Evolutionary conservation across 2,797 vertebrate genomes (phyloP).

Genomic region (Paedocypris micromegethes): DNA sequence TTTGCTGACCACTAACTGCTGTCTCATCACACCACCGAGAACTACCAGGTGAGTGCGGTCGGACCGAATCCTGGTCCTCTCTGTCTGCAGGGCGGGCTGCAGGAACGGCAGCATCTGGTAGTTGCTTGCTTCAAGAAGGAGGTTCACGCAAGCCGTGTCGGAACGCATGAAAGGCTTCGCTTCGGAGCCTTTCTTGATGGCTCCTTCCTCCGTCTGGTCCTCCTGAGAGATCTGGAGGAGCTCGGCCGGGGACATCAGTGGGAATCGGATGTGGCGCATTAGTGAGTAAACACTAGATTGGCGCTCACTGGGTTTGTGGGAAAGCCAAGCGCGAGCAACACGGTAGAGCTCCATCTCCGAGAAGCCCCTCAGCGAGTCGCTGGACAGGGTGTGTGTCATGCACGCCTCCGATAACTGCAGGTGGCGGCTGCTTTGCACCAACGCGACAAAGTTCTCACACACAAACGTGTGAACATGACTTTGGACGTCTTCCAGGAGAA

Average conservation of each 20-base stretch:
- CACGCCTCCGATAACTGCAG: slow-evolving; percentile 65
- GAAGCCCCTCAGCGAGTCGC: slow-evolving; percentile 66
- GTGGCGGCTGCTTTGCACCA: slow-evolving; percentile 61
- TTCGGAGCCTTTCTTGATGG: not conserved
- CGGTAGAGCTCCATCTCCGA: slow-evolving; percentile 73
- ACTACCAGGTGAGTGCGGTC: slow-evolving; percentile 68
- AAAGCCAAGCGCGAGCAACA: slow-evolving; percentile 66
- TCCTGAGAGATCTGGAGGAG: slow-evolving; percentile 76
- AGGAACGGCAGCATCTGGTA: slow-evolving; percentile 81
- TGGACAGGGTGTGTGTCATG: slow-evolving; percentile 65
- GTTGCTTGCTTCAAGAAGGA: slow-evolving; percentile 77
- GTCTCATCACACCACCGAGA: slow-evolving; percentile 75
- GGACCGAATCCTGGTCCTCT: slow-evolving; percentile 73
- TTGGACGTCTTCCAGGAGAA: slow-evolving; percentile 68
- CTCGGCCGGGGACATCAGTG: slow-evolving; percentile 70
- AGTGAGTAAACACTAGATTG: slow-evolving; percentile 56
- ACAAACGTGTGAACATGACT: slow-evolving; percentile 60
- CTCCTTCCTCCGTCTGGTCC: slow-evolving; percentile 50
- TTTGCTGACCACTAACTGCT: slow-evolving; percentile 75
- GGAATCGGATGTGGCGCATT: slow-evolving; percentile 75
- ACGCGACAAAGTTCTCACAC: slow-evolving; percentile 61
- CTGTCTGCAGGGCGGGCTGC: slow-evolving; percentile 71
- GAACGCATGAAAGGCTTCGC: slow-evolving; percentile 63
- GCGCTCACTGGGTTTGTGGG: slow-evolving; percentile 52
- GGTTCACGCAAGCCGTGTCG: slow-evolving; percentile 69